Evolutionary conservation across 2,797 vertebrate species (phyloP).

Genomic region (Petrocephalus schoutedeni): DNA sequence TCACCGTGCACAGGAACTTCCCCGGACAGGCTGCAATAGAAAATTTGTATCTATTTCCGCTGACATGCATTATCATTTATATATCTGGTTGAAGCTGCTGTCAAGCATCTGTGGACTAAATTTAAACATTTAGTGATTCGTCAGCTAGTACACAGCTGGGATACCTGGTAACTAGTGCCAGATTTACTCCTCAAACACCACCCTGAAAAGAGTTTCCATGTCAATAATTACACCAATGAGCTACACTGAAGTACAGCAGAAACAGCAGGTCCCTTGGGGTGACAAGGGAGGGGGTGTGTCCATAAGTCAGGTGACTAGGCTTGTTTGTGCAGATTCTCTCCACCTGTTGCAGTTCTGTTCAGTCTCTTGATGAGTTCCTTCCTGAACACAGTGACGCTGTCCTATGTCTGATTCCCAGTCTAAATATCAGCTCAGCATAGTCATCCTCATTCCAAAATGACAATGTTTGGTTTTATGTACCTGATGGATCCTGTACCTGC

Average conservation of each 20-base stretch:
- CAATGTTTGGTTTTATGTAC: background rate
- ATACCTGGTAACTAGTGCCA: background rate
- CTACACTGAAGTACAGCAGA: background rate
- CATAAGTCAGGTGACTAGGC: background rate
- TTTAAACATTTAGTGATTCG: background rate
- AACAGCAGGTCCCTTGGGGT: background rate
- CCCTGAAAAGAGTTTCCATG: background rate
- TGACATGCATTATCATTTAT: background rate
- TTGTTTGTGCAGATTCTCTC: background rate
- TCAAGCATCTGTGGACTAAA: background rate
- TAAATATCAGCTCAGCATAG: background rate
- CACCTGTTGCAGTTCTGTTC: background rate
- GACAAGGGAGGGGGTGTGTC: background rate
- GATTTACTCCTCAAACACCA: background rate
- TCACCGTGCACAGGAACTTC: constrained; percentile 77
- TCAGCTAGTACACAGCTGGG: background rate
- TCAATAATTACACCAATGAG: background rate
- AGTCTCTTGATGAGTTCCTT: background rate
- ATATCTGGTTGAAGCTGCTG: background rate
- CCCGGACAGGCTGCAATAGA: constrained; percentile 74
- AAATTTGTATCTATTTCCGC: background rate
- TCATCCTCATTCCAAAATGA: background rate
- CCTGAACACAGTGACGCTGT: background rate
- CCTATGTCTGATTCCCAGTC: background rate
- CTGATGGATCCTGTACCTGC: background rate